Conservation (phyloP, 2,888 invertebrate genomes). For the Cephonodes hylas region DNA sequence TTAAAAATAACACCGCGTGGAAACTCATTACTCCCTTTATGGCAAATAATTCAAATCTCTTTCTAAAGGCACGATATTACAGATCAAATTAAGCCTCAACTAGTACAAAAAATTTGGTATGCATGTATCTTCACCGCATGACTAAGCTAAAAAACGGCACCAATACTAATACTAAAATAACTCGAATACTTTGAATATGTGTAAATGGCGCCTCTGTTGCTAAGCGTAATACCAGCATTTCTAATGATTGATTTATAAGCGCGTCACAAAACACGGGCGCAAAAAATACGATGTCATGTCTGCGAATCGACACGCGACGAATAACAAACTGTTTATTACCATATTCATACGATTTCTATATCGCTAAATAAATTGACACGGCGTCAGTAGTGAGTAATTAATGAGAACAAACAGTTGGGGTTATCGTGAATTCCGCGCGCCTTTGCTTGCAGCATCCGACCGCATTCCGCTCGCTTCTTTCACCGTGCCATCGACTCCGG, state of each 20-base stretch:
- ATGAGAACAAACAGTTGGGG: conserved; percentile 35
- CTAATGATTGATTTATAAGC: conserved; percentile 5
- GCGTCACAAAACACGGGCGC: conserved; percentile 33
- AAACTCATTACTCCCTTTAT: not conserved
- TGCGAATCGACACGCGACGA: conserved; percentile 35
- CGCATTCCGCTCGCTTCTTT: conserved; percentile 55
- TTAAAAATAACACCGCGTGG: not conserved
- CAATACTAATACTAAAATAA: no score
- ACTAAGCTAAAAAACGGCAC: no score
- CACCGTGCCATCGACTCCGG: conserved; percentile 39
- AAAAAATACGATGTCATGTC: conserved; percentile 42
- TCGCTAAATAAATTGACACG: conserved; percentile 31
- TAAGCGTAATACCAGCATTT: not conserved
- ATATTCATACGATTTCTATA: conserved; percentile 22
- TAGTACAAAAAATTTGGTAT: no score
- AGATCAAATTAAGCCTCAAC: no score
- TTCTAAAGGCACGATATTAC: no score
- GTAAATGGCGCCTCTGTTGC: no score
- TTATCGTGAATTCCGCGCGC: conserved; percentile 27
- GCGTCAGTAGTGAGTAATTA: conserved; percentile 30
- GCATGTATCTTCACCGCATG: no score
- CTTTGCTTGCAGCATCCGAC: conserved; percentile 35
- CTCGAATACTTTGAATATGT: no score
- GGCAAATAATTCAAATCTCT: no score
- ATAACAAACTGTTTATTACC: conserved; percentile 40